A percentile compares a stretch with the other conserved stretches of the same genome.
Conservation (phyloP, 2,113 vertebrate species). For the Paratilapia polleni region DNA sequence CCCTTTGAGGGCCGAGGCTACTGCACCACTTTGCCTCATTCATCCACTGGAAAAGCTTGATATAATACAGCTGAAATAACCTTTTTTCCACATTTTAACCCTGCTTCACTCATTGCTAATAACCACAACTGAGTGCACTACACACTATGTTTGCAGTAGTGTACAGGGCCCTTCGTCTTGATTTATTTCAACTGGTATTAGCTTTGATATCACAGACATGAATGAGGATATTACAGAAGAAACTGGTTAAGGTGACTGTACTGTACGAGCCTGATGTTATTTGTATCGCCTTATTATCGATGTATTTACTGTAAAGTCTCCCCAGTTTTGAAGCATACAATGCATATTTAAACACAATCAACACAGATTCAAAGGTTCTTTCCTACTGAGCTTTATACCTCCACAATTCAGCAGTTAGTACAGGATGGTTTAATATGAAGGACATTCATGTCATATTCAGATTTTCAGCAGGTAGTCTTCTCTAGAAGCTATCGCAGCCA, state of each 20-base stretch:
- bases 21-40: background rate
- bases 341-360: conserved; percentile 9
- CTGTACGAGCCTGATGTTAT: conserved; percentile 2
- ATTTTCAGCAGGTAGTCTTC: background rate
- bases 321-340: background rate
- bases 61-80: conserved; percentile 11
- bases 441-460: background rate
- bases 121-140: conserved; percentile 27
- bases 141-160: conserved; percentile 8
- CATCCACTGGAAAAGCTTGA: conserved; percentile 10
- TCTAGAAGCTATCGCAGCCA: background rate
- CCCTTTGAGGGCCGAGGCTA: conserved; percentile 35
- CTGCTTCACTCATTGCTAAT: conserved; percentile 5
- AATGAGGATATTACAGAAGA: conserved; percentile 20
- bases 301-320: conserved; percentile 53
- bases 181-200: conserved; percentile 17
- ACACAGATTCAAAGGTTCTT: background rate
- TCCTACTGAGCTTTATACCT: background rate
- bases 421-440: background rate
- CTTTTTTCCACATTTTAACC: background rate
- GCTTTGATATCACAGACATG: conserved; percentile 14
- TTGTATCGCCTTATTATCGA: conserved; percentile 57
- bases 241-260: conserved; percentile 5
- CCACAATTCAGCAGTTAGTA: background rate
- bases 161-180: background rate